Evolutionary conservation across 2,113 vertebrate genomes (phyloP), one percentile per base, ranked within the genome.

Genomic region (Oriolus oriolus): DNA sequence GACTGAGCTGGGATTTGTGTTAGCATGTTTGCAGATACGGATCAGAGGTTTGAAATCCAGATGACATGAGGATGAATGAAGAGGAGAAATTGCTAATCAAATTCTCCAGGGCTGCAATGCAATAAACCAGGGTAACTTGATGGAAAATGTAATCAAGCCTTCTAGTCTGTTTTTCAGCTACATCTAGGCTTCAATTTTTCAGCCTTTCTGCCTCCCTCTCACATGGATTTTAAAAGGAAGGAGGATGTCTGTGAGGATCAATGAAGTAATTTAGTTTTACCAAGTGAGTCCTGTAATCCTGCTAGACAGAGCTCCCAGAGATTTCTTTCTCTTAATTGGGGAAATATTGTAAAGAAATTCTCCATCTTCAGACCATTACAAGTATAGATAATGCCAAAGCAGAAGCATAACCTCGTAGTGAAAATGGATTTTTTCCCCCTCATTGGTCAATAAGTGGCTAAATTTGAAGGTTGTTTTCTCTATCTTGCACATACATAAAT

Each of bases 71-170:
- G 79, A 90, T 97, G 84, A 91, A 85, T 70, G 78, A 93, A 89
- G 93, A 94, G 70, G 59, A 94, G 87, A 95, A 91, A 80, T 63
- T 30, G 57, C 81, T 94, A 93, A 96, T 91, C 89, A 47, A 83
- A 94, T 96, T 90, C 63, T 96, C 10, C 2, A 84, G 89, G 85
- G 27, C 74, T 57, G 78, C 87, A 94, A 76, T 83, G 82, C 81
- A 87, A 94, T 95, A 93, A 96, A 66, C 18, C 63, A 56, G 68
- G 41, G 41, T 42, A 90, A 96, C 81, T 91, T 57, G 87, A 96
- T 89, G 81, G 93, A 65, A 95, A 96, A 94, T 83, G 74, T 89
- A 94, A 94, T 95, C 74, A 95, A 82, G 52, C 41, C 37, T 80
- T n/a, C 74, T 26, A 79, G 74, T 91, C 89, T 79, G 78, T 69